These are phyloP conservation scores for Phenganax stokvisi DNA, from an alignment of 92 coral and sea anemone species.

Conservation along the genomic window DNA sequence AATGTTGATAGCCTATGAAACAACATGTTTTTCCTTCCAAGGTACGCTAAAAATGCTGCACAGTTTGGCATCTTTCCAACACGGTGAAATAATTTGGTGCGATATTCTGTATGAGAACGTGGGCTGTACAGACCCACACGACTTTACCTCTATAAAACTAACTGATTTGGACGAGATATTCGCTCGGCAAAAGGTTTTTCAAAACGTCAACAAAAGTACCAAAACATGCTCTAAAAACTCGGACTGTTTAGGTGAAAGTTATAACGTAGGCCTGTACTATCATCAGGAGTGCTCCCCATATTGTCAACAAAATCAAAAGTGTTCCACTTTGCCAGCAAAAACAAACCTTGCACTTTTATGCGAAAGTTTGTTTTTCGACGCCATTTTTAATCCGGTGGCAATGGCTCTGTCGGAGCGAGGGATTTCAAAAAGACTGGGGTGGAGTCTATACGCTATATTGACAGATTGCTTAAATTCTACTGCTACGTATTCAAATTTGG, in stretches of 20 bases:
- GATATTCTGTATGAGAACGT: conserved; percentile 1
- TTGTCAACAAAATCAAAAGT: conserved; percentile 1
- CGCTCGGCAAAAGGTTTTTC: background rate
- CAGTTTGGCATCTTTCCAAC: background rate
- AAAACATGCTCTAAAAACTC: background rate
- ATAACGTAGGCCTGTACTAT: background rate
- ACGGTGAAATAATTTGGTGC: conserved; percentile 9
- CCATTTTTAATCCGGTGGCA: conserved; percentile 1
- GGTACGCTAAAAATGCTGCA: background rate
- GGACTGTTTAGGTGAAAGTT: background rate
- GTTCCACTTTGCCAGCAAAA: background rate
- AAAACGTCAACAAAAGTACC: background rate
- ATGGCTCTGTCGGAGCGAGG: conserved; percentile 10
- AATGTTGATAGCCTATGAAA: background rate
- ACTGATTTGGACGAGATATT: conserved; percentile 12
- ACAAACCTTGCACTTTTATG: conserved; percentile 1
- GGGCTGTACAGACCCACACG: background rate
- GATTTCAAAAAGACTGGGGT: background rate
- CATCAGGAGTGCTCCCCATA: conserved; percentile 1
- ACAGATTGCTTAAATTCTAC: background rate
- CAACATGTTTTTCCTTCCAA: background rate
- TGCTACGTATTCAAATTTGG: background rate
- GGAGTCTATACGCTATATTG: background rate
- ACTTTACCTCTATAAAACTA: background rate
- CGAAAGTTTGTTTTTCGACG: conserved; percentile 6